Evolutionary conservation across 1,140 invertebrate genomes (phyloP).

Genomic region (Zophobas morio): DNA sequence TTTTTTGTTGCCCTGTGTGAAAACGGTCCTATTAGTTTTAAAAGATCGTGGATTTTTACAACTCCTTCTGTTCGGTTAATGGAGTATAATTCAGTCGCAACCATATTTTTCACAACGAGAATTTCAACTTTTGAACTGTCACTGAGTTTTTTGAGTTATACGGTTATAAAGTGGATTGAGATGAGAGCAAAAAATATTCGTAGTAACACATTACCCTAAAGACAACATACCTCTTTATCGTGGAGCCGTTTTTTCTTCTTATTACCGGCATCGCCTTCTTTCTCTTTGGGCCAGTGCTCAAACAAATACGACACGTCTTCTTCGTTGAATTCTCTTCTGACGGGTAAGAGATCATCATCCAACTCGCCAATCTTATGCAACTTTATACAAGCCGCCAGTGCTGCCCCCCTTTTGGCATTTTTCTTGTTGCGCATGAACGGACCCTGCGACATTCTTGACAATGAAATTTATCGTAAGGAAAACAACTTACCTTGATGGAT

Average conservation of each 20-base stretch:
- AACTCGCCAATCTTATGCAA: constrained; percentile 85
- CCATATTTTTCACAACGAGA: no score
- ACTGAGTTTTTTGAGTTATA: no score
- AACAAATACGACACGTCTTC: constrained; percentile 68
- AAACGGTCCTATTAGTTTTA: no score
- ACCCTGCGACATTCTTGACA: constrained; percentile 71
- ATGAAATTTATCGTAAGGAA: constrained; percentile 3
- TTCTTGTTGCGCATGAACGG: constrained; percentile 72
- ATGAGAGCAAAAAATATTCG: neutral
- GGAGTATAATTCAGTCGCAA: no score
- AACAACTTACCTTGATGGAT: constrained; percentile 61
- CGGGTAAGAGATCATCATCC: constrained; percentile 82
- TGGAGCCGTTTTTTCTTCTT: constrained; percentile 55
- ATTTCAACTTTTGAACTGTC: no score
- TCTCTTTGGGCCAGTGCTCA: constrained; percentile 70
- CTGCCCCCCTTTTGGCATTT: constrained; percentile 85
- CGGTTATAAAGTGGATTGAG: no score
- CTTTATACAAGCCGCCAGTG: constrained; percentile 81
- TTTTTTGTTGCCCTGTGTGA: no score
- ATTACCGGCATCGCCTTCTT: constrained; percentile 62
- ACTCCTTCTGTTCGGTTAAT: no score
- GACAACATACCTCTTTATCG: constrained; percentile 55
- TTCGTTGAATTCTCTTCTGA: constrained; percentile 72
- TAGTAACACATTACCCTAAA: neutral
- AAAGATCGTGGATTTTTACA: no score